A percentile compares a stretch with the other conserved stretches of the same genome.
Conservation (phyloP, 30 jellyfish, hydroid and myxozoan genomes). For the Chironex yamaguchii region DNA sequence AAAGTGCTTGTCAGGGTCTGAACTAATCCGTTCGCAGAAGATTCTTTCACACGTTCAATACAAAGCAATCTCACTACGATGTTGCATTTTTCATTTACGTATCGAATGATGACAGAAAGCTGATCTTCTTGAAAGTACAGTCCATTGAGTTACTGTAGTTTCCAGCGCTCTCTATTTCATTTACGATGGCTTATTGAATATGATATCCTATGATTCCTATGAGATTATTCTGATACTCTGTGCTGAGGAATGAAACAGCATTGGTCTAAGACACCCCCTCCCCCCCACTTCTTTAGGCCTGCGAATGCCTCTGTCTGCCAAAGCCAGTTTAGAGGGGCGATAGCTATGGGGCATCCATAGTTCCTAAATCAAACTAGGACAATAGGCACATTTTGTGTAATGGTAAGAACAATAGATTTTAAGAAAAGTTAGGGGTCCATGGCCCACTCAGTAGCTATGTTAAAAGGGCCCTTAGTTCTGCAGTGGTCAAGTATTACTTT, state of each 20-base stretch:
- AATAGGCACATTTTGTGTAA: too few relatives aligned
- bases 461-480: too few relatives aligned
- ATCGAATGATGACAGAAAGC: constrained; percentile 50
- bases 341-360: too few relatives aligned
- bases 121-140: constrained; percentile 59
- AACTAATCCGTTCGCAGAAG: constrained; percentile 61
- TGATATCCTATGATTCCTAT: neutral
- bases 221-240: constrained; percentile 1
- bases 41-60: constrained; percentile 56
- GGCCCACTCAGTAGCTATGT: too few relatives aligned
- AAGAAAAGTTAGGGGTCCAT: too few relatives aligned
- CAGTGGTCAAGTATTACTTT: too few relatives aligned
- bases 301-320: too few relatives aligned
- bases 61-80: constrained; percentile 33
- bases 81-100: constrained; percentile 26
- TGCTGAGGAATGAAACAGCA: neutral
- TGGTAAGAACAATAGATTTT: too few relatives aligned
- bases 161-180: constrained; percentile 20
- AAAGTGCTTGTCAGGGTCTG: constrained; percentile 4
- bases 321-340: too few relatives aligned
- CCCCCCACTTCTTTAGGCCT: too few relatives aligned
- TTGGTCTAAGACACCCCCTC: too few relatives aligned
- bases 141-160: constrained; percentile 57
- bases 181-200: neutral
- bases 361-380: too few relatives aligned